Evolutionary conservation across 2,113 vertebrate genomes (phyloP), one percentile per base, ranked within the genome.

Genomic region (Chaetodon auriga): DNA sequence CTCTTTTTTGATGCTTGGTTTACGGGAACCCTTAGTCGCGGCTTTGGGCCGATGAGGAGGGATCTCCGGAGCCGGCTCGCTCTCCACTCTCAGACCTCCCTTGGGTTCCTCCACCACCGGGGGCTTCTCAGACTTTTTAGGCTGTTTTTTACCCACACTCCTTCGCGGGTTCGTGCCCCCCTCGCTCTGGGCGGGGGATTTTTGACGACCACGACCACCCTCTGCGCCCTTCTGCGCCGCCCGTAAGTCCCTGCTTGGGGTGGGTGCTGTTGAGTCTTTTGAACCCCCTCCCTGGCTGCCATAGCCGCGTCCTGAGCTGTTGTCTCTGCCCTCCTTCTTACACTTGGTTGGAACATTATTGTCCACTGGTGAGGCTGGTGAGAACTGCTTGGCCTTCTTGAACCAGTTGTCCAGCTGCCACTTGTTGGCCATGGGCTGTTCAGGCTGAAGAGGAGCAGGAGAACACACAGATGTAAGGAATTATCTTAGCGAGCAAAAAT

Each of bases 391-490:
- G 4, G 96, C 96, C 91, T 99, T 99, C 92, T 98, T 97, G 83
- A 99, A 92, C 98, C 98, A 99, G 92, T 99, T 99, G 92, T 99
- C 98, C 91, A 99, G 95, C 30, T 99, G 98, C 98, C 98, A 99
- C 89, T 99, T 99, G 94, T 99, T 99, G 66, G 97, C 96, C 75
- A 96, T 96, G 0, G 97, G 97, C 76, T 97, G 97, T 83, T 99
- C 98, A 61, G 97, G 97, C 98, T 99, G 53, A 83, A 74, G 10
- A 30, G 49, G 46, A 4, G 75, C 21, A 64, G 30, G 6, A 83
- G 11, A 75, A 79, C 15, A 78, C 8, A 38, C 9, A 74, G 9
- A 82, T 7, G 23, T 45, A 48, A 11, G 7, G 53, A 6, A 62
- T 0, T 45, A 35, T 19, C 21, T 48, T 25, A 18, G 2, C 15